Evolutionary conservation across 2,113 vertebrate genomes (phyloP).

Genomic region (Trichomycterus rosablanca): DNA sequence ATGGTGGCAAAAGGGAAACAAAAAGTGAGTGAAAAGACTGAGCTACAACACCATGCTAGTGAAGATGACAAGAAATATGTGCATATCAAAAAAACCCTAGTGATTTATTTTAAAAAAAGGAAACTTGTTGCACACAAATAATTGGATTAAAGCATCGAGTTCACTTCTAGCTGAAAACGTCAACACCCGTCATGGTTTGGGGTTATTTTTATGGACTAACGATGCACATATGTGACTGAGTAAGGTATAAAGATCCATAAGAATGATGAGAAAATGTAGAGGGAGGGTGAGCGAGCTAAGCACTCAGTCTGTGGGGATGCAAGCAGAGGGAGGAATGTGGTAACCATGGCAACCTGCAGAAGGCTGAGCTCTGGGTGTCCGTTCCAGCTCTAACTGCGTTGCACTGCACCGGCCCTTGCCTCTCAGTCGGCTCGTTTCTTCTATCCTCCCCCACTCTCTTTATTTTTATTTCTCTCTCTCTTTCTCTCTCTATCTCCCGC

Average conservation of each 20-base stretch:
- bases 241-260: slow-evolving; percentile 46
- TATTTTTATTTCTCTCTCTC: slow-evolving; percentile 38
- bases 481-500: slow-evolving; percentile 42
- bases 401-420: slow-evolving; percentile 72
- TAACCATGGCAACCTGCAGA: slow-evolving; percentile 74
- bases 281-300: slow-evolving; percentile 37
- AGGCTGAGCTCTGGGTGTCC: slow-evolving; percentile 77
- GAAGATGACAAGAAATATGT: too few species aligned
- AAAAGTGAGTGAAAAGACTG: slow-evolving; percentile 26
- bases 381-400: slow-evolving; percentile 66
- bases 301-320: slow-evolving; percentile 73
- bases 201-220: slow-evolving; percentile 4
- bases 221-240: slow-evolving; percentile 32
- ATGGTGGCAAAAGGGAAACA: slow-evolving; percentile 10
- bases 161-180: too few species aligned
- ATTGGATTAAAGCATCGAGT: too few species aligned
- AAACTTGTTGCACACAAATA: too few species aligned
- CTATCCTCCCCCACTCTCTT: slow-evolving; percentile 48
- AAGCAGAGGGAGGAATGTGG: slow-evolving; percentile 77
- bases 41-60: too few species aligned
- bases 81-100: too few species aligned
- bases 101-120: too few species aligned
- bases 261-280: slow-evolving; percentile 46
- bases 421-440: slow-evolving; percentile 56
- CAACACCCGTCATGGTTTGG: too few species aligned